phyloP scores from a whole-genome alignment of 2,797 vertebrate species.

The Ctenopoma kingsleyae region DNA sequence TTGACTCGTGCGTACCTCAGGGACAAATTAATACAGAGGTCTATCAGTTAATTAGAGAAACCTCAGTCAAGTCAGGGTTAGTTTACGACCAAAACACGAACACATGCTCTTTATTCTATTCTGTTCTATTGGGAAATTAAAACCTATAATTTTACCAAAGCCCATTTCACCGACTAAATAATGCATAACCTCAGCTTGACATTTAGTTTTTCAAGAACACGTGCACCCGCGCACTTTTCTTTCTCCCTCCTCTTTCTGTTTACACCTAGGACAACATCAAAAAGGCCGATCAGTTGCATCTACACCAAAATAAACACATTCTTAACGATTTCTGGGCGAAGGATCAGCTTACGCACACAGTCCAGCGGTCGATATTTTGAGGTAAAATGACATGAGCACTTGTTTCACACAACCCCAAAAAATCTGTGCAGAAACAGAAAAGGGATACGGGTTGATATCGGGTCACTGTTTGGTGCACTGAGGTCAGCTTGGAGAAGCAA shows the following conservation, averaged over 20 bases:
- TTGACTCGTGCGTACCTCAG: constrained; percentile 88
- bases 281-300: constrained; percentile 66
- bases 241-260: constrained; percentile 30
- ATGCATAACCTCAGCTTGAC: constrained; percentile 21
- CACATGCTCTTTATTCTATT: constrained; percentile 13
- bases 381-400: constrained; percentile 78
- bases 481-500: neutral
- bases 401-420: constrained; percentile 60
- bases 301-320: constrained; percentile 79
- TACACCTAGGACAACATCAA: constrained; percentile 57
- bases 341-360: constrained; percentile 77
- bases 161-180: constrained; percentile 22
- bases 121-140: neutral
- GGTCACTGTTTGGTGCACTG: neutral
- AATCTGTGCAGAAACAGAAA: constrained; percentile 56
- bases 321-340: constrained; percentile 77
- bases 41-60: constrained; percentile 92
- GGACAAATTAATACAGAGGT: constrained; percentile 91
- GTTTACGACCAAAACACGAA: constrained; percentile 43
- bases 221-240: constrained; percentile 3
- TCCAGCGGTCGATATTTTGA: constrained; percentile 78
- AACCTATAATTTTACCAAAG: constrained; percentile 18
- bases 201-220: constrained; percentile 35
- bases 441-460: constrained; percentile 44
- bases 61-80: constrained; percentile 74